phyloP scores from a whole-genome alignment of 2,888 invertebrate genomes.

The Cephus pygmeus region DNA sequence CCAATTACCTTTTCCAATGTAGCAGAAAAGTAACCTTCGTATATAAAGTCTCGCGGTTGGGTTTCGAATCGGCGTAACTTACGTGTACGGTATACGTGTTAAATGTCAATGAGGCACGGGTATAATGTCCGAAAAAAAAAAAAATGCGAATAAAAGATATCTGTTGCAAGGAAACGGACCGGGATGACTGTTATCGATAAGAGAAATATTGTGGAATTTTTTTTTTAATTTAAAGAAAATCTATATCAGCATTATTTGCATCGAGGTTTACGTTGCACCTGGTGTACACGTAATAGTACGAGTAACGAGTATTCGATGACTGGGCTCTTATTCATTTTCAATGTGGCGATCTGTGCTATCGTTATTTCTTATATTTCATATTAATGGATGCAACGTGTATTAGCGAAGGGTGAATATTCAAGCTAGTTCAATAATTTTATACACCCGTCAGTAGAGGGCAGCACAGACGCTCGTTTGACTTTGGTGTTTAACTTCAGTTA shows the following conservation, averaged over 20 bases:
- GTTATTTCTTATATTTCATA: slow-evolving; percentile 30
- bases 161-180: not conserved
- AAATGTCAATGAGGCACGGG: not conserved
- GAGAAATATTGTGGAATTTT: not conserved
- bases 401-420: slow-evolving; percentile 22
- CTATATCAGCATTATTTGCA: not conserved
- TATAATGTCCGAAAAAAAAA: not conserved
- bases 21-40: not conserved
- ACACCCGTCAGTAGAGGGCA: not conserved
- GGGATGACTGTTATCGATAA: not conserved
- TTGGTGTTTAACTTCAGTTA: not conserved
- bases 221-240: too few relatives aligned
- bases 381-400: slow-evolving; percentile 28
- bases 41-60: not conserved
- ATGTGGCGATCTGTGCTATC: slow-evolving; percentile 35
- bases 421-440: not conserved
- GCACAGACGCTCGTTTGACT: not conserved
- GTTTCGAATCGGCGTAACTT: not conserved
- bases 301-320: slow-evolving; percentile 42
- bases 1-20: not conserved
- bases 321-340: slow-evolving; percentile 36
- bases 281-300: not conserved
- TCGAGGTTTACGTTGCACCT: not conserved
- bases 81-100: not conserved
- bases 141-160: not conserved